phyloP scores from a whole-genome alignment of 2,113 vertebrate species.

The Apaloderma vittatum region DNA sequence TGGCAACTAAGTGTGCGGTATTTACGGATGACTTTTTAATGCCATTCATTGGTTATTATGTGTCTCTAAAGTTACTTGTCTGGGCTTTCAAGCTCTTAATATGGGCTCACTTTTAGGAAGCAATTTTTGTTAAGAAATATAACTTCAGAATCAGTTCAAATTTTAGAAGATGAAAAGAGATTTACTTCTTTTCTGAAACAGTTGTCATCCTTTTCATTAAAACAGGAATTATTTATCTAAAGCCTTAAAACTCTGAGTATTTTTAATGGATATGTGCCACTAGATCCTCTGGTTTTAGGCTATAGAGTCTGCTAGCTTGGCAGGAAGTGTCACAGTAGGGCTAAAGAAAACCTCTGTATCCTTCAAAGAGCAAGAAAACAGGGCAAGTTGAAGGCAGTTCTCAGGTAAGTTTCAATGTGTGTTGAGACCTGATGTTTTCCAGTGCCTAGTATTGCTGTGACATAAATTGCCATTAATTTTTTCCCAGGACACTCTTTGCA shows the following conservation, averaged over 20 bases:
- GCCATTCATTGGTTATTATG: neutral
- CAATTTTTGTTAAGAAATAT: neutral
- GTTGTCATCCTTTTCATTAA: neutral
- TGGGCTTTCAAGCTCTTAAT: neutral
- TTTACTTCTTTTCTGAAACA: neutral
- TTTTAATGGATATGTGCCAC: neutral
- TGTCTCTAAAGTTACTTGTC: neutral
- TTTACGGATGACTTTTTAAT: neutral
- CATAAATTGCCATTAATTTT: conserved; percentile 29
- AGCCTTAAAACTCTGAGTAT: neutral
- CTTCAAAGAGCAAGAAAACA: conserved; percentile 9
- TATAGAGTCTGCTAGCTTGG: conserved; percentile 9
- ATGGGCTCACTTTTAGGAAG: neutral
- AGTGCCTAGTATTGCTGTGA: neutral
- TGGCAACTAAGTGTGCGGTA: neutral
- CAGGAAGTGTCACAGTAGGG: neutral
- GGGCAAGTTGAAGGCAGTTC: neutral
- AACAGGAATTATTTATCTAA: neutral
- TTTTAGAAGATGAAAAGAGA: neutral
- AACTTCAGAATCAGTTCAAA: neutral
- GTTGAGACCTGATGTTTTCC: neutral
- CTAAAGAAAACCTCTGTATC: neutral
- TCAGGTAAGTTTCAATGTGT: neutral
- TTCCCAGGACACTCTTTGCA: neutral
- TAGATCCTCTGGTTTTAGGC: conserved; percentile 16